Base-by-base conservation (phyloP, 2,113 vertebrate species). In the Panthera leo region DNA sequence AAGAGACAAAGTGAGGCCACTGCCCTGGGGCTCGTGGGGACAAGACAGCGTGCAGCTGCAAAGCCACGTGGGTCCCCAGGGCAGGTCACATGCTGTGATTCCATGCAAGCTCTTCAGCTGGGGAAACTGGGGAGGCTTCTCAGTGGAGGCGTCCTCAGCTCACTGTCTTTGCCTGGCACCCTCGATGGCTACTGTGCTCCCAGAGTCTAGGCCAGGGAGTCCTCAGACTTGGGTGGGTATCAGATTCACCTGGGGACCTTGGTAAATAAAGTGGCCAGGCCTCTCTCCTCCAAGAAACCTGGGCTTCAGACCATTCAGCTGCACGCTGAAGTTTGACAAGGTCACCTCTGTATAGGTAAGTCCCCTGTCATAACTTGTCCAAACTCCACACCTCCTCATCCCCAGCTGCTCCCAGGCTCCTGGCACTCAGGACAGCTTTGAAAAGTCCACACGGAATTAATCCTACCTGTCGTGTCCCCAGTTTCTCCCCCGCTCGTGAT, bases 51-150 rank as follows among this genome's bases (percentile, higher is more conserved):
- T 12, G 10, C 19, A 13, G 45, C 63, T 23, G 36, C 1, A 1
- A 63, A 12, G 25, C 67, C 16, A 25, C 63, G 7, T 9, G 83
- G 36, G 53, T 18, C 89, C 34, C 7, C 15, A 2, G 1, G 31
- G 86, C 39, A 25, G 36, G 19, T 45, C 31, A 13, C 0, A 0
- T 0, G 3, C 53, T 31, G 16, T 36, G 42, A 16, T n/a, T 70
- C 48, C 7, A 2, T 25, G 0, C 18, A 16, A 29, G 29, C 19
- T 19, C 42, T 25, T 51, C 31, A 12, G 65, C 31, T 34, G 58
- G 31, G 55, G 21, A 19, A 7, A 0, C 67, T 11, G 25, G 63
- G 63, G 78, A n/a, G 25, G 58, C 45, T 76, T 84, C 67, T 83
- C 51, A 13, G 80, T n/a, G 42, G 42, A 31, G 34, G 39, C 2